Evolutionary conservation across 1,140 invertebrate genomes (phyloP).

Genomic region (Mylabris phalerata): DNA sequence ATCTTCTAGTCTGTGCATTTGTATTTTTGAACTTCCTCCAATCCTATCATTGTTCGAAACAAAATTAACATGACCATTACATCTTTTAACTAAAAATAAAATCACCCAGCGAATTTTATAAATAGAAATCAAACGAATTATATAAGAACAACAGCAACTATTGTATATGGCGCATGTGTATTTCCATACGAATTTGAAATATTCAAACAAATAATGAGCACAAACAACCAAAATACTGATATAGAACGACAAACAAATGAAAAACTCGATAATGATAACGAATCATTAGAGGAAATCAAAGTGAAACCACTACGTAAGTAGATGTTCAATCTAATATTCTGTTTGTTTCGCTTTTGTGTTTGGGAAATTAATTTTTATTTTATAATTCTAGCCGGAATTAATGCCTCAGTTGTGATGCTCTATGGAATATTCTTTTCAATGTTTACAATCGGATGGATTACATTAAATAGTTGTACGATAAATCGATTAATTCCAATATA

Average conservation of each 20-base stretch:
- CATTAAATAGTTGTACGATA: slow-evolving; percentile 31
- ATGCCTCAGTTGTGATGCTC: slow-evolving; percentile 31
- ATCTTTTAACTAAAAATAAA: slow-evolving; percentile 12
- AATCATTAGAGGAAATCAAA: slow-evolving; percentile 30
- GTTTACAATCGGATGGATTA: slow-evolving; percentile 33
- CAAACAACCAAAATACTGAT: neutral
- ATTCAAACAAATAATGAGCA: neutral
- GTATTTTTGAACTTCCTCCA: too few species aligned
- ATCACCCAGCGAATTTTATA: slow-evolving; percentile 9
- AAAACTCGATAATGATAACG: slow-evolving; percentile 19
- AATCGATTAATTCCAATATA: slow-evolving; percentile 35
- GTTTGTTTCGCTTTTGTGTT: neutral
- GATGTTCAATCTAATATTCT: neutral
- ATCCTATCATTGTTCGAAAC: too few species aligned
- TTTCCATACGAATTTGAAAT: neutral
- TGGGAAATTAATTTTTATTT: neutral
- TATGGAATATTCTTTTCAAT: slow-evolving; percentile 32
- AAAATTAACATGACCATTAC: too few species aligned
- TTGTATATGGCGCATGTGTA: neutral
- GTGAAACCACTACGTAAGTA: slow-evolving; percentile 33
- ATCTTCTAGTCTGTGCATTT: too few species aligned
- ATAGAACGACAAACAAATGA: slow-evolving; percentile 8
- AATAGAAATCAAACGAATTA: slow-evolving; percentile 8
- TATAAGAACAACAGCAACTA: neutral
- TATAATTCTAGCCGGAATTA: slow-evolving; percentile 32